A percentile compares a stretch with the other conserved stretches of the same genome.
Evolutionary conservation across 2,113 vertebrate species (phyloP).

Genomic region (Anguilla japonica): DNA sequence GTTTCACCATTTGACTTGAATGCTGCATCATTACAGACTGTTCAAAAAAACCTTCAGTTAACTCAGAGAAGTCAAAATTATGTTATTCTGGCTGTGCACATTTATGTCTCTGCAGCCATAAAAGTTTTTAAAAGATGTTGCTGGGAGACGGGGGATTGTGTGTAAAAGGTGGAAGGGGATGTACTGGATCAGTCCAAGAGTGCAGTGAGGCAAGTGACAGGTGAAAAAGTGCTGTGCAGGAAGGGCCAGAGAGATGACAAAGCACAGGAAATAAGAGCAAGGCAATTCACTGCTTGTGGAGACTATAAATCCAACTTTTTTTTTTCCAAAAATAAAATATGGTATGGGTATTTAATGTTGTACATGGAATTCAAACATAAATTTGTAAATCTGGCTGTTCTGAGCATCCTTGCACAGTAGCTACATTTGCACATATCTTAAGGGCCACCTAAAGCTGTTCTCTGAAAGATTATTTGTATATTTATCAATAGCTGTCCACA

Average conservation of each 20-base stretch:
- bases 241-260: constrained; percentile 9
- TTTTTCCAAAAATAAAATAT: not conserved
- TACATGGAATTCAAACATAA: not conserved
- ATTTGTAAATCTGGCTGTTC: not conserved
- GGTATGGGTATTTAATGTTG: not conserved
- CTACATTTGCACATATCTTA: not conserved
- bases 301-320: not conserved
- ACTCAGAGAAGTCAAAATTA: not conserved
- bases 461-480: not conserved
- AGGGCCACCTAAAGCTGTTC: not conserved
- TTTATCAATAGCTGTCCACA: no score
- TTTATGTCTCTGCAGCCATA: not conserved
- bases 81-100: not conserved
- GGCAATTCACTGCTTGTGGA: not conserved
- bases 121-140: not conserved
- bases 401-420: not conserved
- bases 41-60: not conserved
- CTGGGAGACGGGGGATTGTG: not conserved
- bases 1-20: not conserved
- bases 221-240: not conserved
- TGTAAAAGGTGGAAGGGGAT: no score
- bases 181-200: not conserved
- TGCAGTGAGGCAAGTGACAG: not conserved
- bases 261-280: not conserved
- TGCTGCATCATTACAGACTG: not conserved